A percentile compares a stretch with the other conserved stretches of the same genome.
Evolutionary conservation across 2,888 invertebrate species (phyloP).

Genomic region (Eurytoma californica): DNA sequence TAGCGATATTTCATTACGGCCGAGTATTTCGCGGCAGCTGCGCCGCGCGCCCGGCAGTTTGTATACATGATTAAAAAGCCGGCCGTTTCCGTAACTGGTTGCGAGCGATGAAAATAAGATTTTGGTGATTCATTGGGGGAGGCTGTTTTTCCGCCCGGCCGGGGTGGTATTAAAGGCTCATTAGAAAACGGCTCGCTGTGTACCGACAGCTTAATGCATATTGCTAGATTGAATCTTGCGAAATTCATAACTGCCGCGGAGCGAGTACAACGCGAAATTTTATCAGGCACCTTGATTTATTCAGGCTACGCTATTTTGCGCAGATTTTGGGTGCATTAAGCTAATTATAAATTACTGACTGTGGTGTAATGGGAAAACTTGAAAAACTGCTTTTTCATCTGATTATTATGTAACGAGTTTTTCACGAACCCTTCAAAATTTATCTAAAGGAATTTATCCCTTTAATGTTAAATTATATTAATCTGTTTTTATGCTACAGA

Average conservation of each 20-base stretch:
- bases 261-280: neutral
- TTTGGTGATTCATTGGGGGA: conserved; percentile 39
- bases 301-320: too few species aligned
- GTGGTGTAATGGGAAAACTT: too few species aligned
- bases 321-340: too few species aligned
- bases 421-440: too few species aligned
- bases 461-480: too few species aligned
- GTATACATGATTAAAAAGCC: neutral
- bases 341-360: too few species aligned
- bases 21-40: conserved; percentile 36
- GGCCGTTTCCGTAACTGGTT: neutral
- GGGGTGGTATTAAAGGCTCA: conserved; percentile 10
- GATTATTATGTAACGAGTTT: too few species aligned
- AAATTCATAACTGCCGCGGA: too few species aligned
- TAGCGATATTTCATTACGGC: conserved; percentile 52
- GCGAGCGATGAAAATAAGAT: conserved; percentile 45
- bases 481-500: too few species aligned
- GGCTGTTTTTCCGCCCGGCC: neutral
- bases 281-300: neutral
- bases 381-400: too few species aligned
- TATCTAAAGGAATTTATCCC: too few species aligned
- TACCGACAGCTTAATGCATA: neutral
- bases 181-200: neutral
- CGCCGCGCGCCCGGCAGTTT: neutral
- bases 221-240: neutral